Evolutionary conservation across 1,140 invertebrate species (phyloP).

Genomic region (Neodiprion fabricii): DNA sequence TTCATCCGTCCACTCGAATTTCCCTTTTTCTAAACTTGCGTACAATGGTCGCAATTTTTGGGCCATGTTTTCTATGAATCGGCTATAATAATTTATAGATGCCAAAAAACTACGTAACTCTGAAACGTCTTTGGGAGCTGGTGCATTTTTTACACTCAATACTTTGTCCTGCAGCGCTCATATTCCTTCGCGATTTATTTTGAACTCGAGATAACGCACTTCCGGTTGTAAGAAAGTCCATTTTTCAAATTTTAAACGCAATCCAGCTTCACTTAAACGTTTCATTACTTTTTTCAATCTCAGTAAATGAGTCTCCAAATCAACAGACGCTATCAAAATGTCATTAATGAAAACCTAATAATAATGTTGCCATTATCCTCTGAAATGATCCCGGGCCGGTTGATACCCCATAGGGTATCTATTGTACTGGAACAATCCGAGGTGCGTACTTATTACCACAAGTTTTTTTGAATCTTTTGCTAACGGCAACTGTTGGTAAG

Average conservation of each 20-base stretch:
- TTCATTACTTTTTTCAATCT: background rate
- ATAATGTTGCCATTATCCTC: background rate
- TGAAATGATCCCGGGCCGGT: background rate
- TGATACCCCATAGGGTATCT: background rate
- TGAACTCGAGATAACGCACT: slow-evolving; percentile 19
- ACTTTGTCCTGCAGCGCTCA: background rate
- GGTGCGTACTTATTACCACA: slow-evolving; percentile 26
- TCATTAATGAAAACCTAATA: background rate
- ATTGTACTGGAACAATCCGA: background rate
- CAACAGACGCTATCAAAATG: no score
- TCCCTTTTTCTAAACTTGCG: background rate
- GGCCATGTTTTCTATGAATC: slow-evolving; percentile 20
- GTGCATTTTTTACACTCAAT: background rate
- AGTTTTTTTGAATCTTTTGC: slow-evolving; percentile 42
- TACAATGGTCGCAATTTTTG: slow-evolving; percentile 18
- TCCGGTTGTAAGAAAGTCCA: slow-evolving; percentile 17
- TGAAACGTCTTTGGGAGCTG: slow-evolving; percentile 12
- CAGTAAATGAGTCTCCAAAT: no score
- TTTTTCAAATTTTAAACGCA: slow-evolving; percentile 19
- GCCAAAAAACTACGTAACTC: background rate
- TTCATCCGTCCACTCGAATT: slow-evolving; percentile 29
- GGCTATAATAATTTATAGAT: slow-evolving; percentile 17
- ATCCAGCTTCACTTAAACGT: slow-evolving; percentile 13
- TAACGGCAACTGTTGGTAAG: slow-evolving; percentile 58
- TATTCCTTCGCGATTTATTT: slow-evolving; percentile 11